Percentiles rank a stretch among this genome's conserved stretches.
Conservation (phyloP, 2,113 vertebrate genomes). For the Trematocara nigrifrons region DNA sequence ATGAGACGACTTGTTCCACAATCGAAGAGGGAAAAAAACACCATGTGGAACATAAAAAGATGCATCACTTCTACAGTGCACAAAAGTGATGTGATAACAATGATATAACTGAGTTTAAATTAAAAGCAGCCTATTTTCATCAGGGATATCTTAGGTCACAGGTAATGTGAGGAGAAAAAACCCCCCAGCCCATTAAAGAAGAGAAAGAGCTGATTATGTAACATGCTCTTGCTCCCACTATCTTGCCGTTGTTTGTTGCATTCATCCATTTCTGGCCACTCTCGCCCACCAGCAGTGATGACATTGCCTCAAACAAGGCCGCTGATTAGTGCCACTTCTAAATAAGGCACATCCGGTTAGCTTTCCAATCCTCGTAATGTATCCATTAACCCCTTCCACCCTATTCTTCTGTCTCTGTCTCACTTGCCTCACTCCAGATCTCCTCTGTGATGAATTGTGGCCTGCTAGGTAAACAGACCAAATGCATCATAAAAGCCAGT, state of each 20-base stretch:
- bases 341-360: constrained; percentile 70
- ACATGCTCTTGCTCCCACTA: neutral
- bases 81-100: neutral
- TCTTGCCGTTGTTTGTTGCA: neutral
- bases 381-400: constrained; percentile 37
- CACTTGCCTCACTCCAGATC: neutral
- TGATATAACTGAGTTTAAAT: neutral
- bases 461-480: constrained; percentile 20
- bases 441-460: constrained; percentile 1
- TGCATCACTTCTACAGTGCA: neutral
- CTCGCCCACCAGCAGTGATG: constrained; percentile 1
- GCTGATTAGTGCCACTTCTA: constrained; percentile 57
- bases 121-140: neutral
- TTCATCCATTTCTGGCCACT: constrained; percentile 13
- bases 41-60: neutral
- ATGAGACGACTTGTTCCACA: neutral
- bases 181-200: neutral
- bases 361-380: constrained; percentile 35
- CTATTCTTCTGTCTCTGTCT: neutral
- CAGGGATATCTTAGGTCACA: neutral
- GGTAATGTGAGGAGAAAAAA: neutral
- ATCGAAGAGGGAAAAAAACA: neutral
- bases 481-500: constrained; percentile 24
- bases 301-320: constrained; percentile 25
- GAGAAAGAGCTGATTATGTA: neutral